phyloP scores from a whole-genome alignment of 2,113 vertebrate species.

The Chloebia gouldiae region DNA sequence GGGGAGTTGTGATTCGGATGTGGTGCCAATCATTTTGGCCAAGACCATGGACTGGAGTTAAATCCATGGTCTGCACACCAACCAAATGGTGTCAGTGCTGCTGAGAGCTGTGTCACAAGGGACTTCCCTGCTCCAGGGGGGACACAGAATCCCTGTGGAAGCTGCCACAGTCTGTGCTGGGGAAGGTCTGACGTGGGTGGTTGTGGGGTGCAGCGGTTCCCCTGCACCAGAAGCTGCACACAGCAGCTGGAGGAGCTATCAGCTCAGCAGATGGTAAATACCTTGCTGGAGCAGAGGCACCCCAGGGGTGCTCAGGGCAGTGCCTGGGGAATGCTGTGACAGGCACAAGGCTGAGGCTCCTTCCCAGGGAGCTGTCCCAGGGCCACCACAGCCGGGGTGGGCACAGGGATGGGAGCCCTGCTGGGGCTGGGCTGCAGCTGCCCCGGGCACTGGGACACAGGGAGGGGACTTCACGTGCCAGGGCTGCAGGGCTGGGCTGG shows the following conservation, averaged over 20 bases:
- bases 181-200: not conserved
- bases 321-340: not conserved
- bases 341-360: not conserved
- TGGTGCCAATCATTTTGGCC: not conserved
- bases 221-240: not conserved
- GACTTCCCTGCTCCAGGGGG: not conserved
- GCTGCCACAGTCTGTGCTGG: not conserved
- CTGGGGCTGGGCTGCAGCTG: not conserved
- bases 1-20: too few species aligned
- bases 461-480: rapidly evolving
- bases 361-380: not conserved
- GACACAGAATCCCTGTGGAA: not conserved
- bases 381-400: rapidly evolving
- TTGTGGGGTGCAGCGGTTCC: not conserved
- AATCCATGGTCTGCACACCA: not conserved
- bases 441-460: rapidly evolving
- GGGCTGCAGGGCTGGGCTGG: not conserved
- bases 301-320: not conserved
- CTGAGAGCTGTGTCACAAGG: not conserved
- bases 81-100: not conserved
- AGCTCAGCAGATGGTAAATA: constrained; percentile 23
- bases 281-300: constrained; percentile 39
- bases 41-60: not conserved
- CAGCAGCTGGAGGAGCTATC: not conserved
- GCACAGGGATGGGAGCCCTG: not conserved